Conservation (phyloP, 2,888 invertebrate species). For the Gerosis bhagava region DNA sequence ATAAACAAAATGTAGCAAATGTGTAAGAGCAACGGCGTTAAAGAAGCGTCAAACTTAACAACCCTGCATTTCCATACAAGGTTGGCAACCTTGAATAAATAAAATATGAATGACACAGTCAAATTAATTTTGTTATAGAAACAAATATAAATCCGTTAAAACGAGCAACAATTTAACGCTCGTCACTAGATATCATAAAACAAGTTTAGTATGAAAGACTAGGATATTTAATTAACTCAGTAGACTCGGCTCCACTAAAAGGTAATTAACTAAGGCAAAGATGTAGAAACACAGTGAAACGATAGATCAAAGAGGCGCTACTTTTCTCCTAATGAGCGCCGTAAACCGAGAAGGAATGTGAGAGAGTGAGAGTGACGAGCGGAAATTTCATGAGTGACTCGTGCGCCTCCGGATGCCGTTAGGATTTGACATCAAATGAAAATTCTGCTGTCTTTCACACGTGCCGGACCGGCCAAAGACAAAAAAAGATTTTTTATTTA, state of each 20-base stretch:
- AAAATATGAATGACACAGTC: too few relatives aligned
- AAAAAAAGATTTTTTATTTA: too few relatives aligned
- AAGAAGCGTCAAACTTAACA: too few relatives aligned
- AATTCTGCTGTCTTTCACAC: conserved; percentile 7
- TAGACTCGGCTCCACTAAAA: conserved; percentile 17
- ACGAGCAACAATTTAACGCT: conserved; percentile 11
- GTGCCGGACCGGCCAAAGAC: too few relatives aligned
- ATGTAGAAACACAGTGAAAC: conserved; percentile 28
- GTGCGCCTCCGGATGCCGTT: conserved; percentile 35
- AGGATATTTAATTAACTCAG: conserved; percentile 19
- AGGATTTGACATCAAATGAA: conserved; percentile 17
- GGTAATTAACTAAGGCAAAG: conserved; percentile 36
- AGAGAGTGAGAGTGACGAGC: conserved; percentile 34
- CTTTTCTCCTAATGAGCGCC: conserved; percentile 37
- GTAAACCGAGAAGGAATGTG: conserved; percentile 34
- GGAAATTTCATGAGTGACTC: conserved; percentile 32
- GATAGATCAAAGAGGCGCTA: conserved; percentile 38
- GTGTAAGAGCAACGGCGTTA: too few relatives aligned
- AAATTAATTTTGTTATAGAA: too few relatives aligned
- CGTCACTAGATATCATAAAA: conserved; percentile 6
- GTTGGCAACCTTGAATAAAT: too few relatives aligned
- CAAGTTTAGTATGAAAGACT: conserved; percentile 9
- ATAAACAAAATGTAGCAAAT: too few relatives aligned
- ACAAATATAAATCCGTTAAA: too few relatives aligned
- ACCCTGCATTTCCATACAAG: too few relatives aligned